Conservation (phyloP, 2,113 vertebrate genomes). For the Leptodactylus fuscus region DNA sequence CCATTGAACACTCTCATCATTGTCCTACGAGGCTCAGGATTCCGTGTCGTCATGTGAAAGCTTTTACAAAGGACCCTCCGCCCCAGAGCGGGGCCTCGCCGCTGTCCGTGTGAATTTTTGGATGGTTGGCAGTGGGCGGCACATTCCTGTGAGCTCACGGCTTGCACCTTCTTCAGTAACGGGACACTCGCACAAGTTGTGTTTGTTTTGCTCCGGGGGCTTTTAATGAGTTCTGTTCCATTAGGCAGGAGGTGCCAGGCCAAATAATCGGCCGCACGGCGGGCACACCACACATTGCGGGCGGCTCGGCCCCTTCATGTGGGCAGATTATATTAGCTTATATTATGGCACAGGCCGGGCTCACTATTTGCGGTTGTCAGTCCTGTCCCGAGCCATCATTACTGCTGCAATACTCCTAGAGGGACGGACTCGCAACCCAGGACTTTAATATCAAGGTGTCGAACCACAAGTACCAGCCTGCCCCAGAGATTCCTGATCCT, state of each 20-base stretch:
- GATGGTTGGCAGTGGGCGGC: neutral
- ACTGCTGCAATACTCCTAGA: neutral
- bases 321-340: slow-evolving; percentile 35
- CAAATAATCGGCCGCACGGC: too few relatives aligned
- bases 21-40: neutral
- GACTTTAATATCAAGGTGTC: too few relatives aligned
- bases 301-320: neutral
- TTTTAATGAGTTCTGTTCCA: slow-evolving; percentile 20
- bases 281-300: neutral
- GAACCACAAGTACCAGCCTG: neutral
- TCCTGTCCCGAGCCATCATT: neutral
- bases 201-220: too few relatives aligned
- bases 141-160: neutral
- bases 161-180: slow-evolving; percentile 34
- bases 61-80: neutral
- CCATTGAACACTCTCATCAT: neutral
- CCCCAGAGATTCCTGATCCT: neutral
- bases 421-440: too few relatives aligned
- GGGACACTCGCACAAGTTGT: slow-evolving; percentile 31
- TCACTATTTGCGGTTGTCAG: neutral
- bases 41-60: neutral
- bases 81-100: neutral
- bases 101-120: neutral
- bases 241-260: neutral
- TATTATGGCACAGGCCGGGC: neutral